Conservation (phyloP, 2,797 vertebrate genomes). For the Clarias pachynema region DNA sequence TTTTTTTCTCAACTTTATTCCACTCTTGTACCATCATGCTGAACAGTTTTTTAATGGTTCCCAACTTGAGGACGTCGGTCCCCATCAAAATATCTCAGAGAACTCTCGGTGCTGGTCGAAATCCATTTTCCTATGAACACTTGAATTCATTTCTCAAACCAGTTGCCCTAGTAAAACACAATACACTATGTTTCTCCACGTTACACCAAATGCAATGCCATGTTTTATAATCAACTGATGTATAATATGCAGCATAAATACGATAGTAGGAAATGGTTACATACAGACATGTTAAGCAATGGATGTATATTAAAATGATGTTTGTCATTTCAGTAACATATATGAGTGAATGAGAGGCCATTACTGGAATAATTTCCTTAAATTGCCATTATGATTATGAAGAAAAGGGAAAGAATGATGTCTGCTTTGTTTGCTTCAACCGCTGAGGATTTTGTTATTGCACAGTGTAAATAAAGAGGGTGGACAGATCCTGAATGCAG, state of each 20-base stretch:
- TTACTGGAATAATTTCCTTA: constrained; percentile 53
- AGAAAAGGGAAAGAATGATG: constrained; percentile 61
- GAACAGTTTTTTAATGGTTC: constrained; percentile 47
- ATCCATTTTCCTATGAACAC: constrained; percentile 60
- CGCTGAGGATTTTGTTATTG: constrained; percentile 71
- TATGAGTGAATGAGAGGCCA: constrained; percentile 9
- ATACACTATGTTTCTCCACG: constrained; percentile 30
- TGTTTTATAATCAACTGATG: constrained; percentile 45
- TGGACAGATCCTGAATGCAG: constrained; percentile 71
- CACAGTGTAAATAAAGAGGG: constrained; percentile 78
- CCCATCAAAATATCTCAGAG: constrained; percentile 46
- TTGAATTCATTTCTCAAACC: constrained; percentile 51
- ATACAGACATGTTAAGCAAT: constrained; percentile 11
- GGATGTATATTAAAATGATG: constrained; percentile 17
- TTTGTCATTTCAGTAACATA: background rate
- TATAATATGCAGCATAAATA: constrained; percentile 53
- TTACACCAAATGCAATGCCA: constrained; percentile 55
- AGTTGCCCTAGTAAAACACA: constrained; percentile 44
- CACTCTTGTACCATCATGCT: constrained; percentile 47
- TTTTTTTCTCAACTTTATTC: constrained; percentile 41
- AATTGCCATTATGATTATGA: constrained; percentile 64
- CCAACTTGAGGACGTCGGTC: constrained; percentile 49
- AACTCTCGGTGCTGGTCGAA: constrained; percentile 62
- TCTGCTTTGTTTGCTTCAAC: constrained; percentile 67
- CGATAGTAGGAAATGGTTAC: constrained; percentile 33